phyloP scores from a whole-genome alignment of 2,113 vertebrate genomes.

The Sylvietta virens region DNA sequence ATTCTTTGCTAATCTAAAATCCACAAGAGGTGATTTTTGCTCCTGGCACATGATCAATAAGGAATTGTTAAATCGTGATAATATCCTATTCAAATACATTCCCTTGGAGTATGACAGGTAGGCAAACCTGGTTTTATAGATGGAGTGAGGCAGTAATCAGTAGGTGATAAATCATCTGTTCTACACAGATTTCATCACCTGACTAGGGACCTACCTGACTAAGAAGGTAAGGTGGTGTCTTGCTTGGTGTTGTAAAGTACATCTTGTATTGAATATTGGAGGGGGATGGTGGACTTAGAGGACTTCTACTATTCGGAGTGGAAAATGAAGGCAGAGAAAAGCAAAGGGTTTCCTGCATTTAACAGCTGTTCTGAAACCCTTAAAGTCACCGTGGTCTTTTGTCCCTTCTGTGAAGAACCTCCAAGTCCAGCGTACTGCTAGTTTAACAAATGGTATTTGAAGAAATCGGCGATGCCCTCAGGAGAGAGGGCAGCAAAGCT shows the following conservation, averaged over 20 bases:
- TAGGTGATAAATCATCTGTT: background rate
- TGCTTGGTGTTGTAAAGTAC: background rate
- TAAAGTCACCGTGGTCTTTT: background rate
- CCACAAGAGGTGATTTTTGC: background rate
- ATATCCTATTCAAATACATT: background rate
- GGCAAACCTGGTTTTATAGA: background rate
- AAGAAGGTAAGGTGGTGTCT: background rate
- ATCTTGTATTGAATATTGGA: background rate
- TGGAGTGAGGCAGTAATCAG: background rate
- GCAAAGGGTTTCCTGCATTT: background rate
- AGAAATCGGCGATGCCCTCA: background rate
- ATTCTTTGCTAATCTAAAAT: background rate
- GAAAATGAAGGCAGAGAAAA: background rate
- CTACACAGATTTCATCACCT: background rate
- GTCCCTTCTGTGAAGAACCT: background rate
- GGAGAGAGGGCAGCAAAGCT: background rate
- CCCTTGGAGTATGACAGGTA: background rate
- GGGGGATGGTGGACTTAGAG: background rate
- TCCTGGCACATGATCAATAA: background rate
- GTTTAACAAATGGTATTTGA: background rate
- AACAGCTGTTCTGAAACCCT: background rate
- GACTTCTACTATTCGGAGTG: background rate
- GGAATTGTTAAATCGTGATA: background rate
- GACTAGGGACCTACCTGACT: background rate
- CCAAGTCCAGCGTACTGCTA: rapidly evolving